Percentiles rank a stretch among this genome's conserved stretches.
These are phyloP conservation scores for Caenorhabditis macrosperma DNA, from an alignment of 2,888 invertebrate species.

Conservation along the genomic window DNA sequence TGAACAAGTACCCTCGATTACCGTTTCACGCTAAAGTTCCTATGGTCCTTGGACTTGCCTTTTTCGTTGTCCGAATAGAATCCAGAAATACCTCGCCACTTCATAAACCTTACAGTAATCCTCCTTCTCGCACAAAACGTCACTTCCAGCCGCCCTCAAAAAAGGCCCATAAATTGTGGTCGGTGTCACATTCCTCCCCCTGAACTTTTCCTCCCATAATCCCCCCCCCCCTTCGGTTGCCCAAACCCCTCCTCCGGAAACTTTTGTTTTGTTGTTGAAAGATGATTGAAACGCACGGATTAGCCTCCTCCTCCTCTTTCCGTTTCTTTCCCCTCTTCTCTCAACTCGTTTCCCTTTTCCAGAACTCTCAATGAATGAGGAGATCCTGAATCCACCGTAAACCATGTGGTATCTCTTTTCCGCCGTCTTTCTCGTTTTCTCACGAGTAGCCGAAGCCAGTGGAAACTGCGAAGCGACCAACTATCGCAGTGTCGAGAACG, in stretches of 20 bases:
- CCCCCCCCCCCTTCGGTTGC: background rate
- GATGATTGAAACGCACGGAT: conserved; percentile 55
- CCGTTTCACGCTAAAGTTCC: too few species aligned
- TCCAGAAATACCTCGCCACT: background rate
- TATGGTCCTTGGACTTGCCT: too few species aligned
- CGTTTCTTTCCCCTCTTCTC: background rate
- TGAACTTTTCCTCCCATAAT: conserved; percentile 43
- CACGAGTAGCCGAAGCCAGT: background rate
- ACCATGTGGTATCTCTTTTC: conserved; percentile 20
- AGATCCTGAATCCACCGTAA: conserved; percentile 43
- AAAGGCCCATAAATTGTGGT: conserved; percentile 32
- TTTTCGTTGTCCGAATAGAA: too few species aligned
- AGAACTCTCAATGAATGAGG: conserved; percentile 18
- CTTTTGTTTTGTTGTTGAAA: conserved; percentile 57
- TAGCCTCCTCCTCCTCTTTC: conserved; percentile 9
- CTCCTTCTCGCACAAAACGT: background rate
- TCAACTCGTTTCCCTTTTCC: background rate
- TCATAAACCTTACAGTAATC: background rate
- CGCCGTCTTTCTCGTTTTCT: background rate
- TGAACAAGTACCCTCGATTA: too few species aligned
- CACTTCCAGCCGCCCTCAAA: conserved; percentile 16
- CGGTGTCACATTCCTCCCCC: conserved; percentile 32
- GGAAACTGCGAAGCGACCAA: conserved; percentile 47
- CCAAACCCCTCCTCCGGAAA: conserved; percentile 4
- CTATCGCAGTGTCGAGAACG: conserved; percentile 37